Base-by-base conservation (phyloP, 2,888 invertebrate genomes). In the Pyrocoelia pectoralis region DNA sequence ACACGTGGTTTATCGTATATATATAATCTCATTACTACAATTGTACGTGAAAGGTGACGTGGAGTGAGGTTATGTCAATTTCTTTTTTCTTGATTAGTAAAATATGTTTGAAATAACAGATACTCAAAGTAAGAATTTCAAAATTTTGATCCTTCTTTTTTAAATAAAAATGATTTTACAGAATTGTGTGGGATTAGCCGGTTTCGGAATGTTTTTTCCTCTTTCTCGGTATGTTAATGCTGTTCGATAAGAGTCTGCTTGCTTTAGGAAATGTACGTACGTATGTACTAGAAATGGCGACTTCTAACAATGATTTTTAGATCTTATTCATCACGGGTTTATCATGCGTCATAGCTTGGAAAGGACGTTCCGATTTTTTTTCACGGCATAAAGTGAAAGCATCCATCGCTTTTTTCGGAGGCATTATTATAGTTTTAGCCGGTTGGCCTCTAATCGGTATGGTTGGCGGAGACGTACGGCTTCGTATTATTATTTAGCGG, bases 251-350 rank as follows among this genome's bases (percentile, higher is more conserved):
- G 83, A 98, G 98, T 55, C 84, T 99, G 60, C 84, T 99, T 60
- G 98, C 98, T n/a, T 95, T 99, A 80, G 99, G 99, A 79, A 99
- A 99, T 88, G 98, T 98, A 87, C 91, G 94, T 88, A 71, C 18
- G n/a, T n/a, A n/a, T 33, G 24, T 10, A 3, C 24, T 15, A 1
- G 10, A 43, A 14, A 6, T 15, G 18, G 9, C 15, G 13, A 50
- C 24, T 13, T n/a, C n/a, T 18, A n/a, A 40, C 13, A 19, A 12
- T 2, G 2, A 28, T 9, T 53, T 87, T 88, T 85, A 99, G 98
- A 94, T 99, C 68, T 85, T 99, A 19, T 99, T 99, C 82, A 91
- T 99, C 72, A 88, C 91, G 71, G 99, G 99, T 1, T 85, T 99
- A 56, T 94, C 93, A 12, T 97, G 98, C 82, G 95, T 98, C 9